These are phyloP conservation scores for Cryptomyrus ogoouensis DNA, from an alignment of 2,113 vertebrate genomes.

Conservation along the genomic window DNA sequence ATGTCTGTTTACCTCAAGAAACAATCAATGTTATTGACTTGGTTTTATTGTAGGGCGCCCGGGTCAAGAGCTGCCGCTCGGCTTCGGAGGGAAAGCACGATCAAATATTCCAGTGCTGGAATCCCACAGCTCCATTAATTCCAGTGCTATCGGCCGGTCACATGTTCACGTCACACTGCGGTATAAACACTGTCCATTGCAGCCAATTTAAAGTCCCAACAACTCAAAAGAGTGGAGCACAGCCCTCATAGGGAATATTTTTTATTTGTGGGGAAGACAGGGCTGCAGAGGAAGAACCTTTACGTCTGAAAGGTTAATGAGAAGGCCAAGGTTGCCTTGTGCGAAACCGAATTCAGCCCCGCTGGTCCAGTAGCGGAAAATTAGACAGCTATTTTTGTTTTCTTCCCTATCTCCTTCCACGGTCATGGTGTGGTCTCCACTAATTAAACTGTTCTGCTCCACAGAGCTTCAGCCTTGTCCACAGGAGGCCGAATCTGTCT, in stretches of 20 bases:
- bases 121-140: not conserved
- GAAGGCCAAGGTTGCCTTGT: not conserved
- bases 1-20: not conserved
- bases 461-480: slow-evolving; percentile 12
- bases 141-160: not conserved
- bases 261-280: not conserved
- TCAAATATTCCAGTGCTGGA: not conserved
- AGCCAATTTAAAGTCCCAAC: not conserved
- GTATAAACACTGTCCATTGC: not conserved
- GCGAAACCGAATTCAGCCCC: not conserved
- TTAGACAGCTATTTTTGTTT: slow-evolving; percentile 15
- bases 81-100: not conserved
- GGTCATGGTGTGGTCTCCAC: not conserved
- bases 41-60: not conserved
- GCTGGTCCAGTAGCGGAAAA: slow-evolving; percentile 4
- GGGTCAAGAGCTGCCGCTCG: not conserved
- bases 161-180: not conserved
- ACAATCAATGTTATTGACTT: not conserved
- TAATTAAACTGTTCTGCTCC: slow-evolving; percentile 29
- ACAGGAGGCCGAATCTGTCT: slow-evolving; percentile 16
- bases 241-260: not conserved
- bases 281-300: not conserved
- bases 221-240: not conserved
- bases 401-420: not conserved
- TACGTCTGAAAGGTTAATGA: slow-evolving; percentile 10